These are phyloP conservation scores for Drosophila robusta DNA, from an alignment of 2,888 invertebrate species.

Conservation along the genomic window DNA sequence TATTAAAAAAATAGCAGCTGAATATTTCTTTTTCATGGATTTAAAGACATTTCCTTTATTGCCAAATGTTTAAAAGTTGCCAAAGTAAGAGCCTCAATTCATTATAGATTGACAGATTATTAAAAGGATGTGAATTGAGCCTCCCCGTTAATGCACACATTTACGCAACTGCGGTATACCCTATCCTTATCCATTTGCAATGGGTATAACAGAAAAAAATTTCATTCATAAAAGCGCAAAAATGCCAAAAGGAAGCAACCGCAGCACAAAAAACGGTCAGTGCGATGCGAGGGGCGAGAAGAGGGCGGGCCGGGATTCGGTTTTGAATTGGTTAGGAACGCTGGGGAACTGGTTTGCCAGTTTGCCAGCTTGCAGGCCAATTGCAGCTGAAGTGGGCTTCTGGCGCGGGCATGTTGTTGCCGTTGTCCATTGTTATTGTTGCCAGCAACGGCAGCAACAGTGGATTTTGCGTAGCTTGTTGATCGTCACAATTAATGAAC, in stretches of 20 bases:
- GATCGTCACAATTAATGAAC: constrained; percentile 83
- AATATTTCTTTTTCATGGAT: too few relatives aligned
- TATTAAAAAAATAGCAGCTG: too few relatives aligned
- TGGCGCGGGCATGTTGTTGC: constrained; percentile 22
- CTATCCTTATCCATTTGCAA: not conserved
- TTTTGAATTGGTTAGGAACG: constrained; percentile 41
- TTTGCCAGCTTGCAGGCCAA: constrained; percentile 47
- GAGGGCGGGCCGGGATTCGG: not conserved
- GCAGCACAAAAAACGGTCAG: constrained; percentile 43
- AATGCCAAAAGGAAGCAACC: constrained; percentile 75
- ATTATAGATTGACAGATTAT: too few relatives aligned
- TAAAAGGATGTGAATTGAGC: too few relatives aligned
- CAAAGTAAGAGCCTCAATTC: too few relatives aligned
- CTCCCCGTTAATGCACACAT: too few relatives aligned
- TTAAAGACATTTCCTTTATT: too few relatives aligned
- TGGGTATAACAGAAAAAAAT: constrained; percentile 40
- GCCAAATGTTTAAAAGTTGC: too few relatives aligned
- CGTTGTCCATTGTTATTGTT: constrained; percentile 53
- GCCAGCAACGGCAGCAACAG: constrained; percentile 31
- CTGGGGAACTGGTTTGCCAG: constrained; percentile 45
- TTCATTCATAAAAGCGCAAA: constrained; percentile 79
- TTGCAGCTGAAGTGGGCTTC: constrained; percentile 43
- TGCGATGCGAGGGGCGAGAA: constrained; percentile 1
- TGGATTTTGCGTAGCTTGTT: constrained; percentile 80
- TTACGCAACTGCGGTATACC: not conserved